Evolutionary conservation across 2,888 invertebrate genomes (phyloP).

Genomic region (Alloplasta piceator): DNA sequence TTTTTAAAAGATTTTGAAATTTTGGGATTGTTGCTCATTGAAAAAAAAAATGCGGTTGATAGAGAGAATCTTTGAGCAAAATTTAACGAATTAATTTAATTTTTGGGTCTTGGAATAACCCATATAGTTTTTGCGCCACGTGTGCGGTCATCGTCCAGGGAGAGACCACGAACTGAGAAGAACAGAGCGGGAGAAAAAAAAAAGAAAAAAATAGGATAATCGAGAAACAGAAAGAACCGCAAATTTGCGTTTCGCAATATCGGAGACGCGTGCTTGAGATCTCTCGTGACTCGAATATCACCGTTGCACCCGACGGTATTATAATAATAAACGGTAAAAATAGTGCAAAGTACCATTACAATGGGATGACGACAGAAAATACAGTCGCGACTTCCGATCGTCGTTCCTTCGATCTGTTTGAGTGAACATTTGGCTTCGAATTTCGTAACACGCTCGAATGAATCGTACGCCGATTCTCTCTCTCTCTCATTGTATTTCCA

Average conservation of each 20-base stretch:
- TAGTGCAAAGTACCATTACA: conserved; percentile 1
- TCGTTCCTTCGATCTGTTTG: conserved; percentile 59
- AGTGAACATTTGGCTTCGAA: conserved; percentile 41
- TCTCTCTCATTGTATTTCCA: conserved; percentile 19
- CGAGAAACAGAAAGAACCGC: conserved; percentile 43
- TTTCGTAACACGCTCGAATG: conserved; percentile 48
- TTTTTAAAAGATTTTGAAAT: too few species aligned
- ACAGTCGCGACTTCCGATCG: conserved; percentile 53
- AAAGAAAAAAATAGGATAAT: conserved; percentile 21
- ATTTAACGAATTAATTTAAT: too few species aligned
- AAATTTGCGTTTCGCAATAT: conserved; percentile 44
- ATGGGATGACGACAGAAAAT: conserved; percentile 46
- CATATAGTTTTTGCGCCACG: conserved; percentile 36
- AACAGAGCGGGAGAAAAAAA: conserved; percentile 4
- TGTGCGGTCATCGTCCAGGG: conserved; percentile 56
- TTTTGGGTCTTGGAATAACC: background rate
- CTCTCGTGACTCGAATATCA: conserved; percentile 1
- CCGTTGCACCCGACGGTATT: background rate
- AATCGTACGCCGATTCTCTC: conserved; percentile 31
- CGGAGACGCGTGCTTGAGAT: conserved; percentile 17
- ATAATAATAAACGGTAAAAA: background rate
- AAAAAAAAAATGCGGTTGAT: too few species aligned
- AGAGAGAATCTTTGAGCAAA: too few species aligned
- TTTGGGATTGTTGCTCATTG: too few species aligned
- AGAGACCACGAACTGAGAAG: conserved; percentile 12